A percentile compares a stretch with the other conserved stretches of the same genome.
Evolutionary conservation across 2,888 invertebrate genomes (phyloP).

Genomic region (Aplocera efformata): DNA sequence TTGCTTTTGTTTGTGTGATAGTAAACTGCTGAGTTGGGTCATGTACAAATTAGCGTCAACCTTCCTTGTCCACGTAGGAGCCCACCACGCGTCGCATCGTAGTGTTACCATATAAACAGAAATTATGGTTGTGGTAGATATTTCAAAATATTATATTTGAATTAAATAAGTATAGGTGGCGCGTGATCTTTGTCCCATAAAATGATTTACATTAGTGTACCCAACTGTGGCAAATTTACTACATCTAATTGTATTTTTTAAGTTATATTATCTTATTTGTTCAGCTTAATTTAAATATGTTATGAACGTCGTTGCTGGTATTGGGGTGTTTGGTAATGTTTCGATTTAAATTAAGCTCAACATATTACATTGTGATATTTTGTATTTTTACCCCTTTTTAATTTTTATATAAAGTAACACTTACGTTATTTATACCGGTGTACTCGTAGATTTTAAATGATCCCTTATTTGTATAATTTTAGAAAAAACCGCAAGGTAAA

Average conservation of each 20-base stretch:
- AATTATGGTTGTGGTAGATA: constrained; percentile 79
- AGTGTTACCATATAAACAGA: constrained; percentile 68
- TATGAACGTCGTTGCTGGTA: constrained; percentile 37
- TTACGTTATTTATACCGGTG: constrained; percentile 63
- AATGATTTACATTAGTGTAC: constrained; percentile 31
- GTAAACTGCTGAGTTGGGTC: constrained; percentile 45
- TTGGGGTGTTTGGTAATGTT: constrained; percentile 46
- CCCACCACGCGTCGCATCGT: constrained; percentile 50
- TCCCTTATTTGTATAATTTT: constrained; percentile 40
- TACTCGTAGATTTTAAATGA: constrained; percentile 41
- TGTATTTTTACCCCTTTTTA: constrained; percentile 71
- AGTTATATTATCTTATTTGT: constrained; percentile 62
- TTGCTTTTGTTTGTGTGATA: constrained; percentile 41
- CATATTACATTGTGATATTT: constrained; percentile 80
- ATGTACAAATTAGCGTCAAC: constrained; percentile 44
- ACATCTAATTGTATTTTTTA: constrained; percentile 37
- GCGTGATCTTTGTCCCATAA: constrained; percentile 44
- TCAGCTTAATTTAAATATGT: constrained; percentile 74
- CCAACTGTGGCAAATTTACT: constrained; percentile 41
- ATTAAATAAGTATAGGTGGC: constrained; percentile 55
- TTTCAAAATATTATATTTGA: constrained; percentile 73
- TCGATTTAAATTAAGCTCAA: constrained; percentile 78
- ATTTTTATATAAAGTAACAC: constrained; percentile 58
- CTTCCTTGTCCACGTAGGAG: constrained; percentile 37
- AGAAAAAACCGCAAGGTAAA: constrained; percentile 47